A percentile compares a stretch with the other conserved stretches of the same genome.
Evolutionary conservation across 2,888 invertebrate genomes (phyloP).

Genomic region (Spilosoma lubricipeda): DNA sequence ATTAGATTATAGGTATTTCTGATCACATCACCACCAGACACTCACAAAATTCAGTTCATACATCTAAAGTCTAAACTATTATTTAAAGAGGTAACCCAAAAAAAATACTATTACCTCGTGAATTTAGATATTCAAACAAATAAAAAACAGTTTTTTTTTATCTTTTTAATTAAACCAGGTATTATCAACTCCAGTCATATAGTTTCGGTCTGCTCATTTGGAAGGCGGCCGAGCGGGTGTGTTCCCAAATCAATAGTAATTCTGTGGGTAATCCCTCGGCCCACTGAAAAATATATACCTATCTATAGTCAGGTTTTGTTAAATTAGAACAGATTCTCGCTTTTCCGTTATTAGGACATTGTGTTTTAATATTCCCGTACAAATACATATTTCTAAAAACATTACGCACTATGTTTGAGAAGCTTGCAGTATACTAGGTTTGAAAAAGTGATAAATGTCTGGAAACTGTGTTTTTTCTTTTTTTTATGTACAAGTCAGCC

Average conservation of each 20-base stretch:
- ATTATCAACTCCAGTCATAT: slow-evolving; percentile 63
- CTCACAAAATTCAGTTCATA: neutral
- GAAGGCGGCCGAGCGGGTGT: slow-evolving; percentile 80
- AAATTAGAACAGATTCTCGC: slow-evolving; percentile 3
- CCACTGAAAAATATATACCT: slow-evolving; percentile 77
- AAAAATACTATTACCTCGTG: too few species aligned
- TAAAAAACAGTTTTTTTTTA: too few species aligned
- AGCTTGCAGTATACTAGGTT: neutral
- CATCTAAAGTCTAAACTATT: too few species aligned
- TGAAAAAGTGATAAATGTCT: neutral
- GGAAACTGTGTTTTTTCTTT: neutral
- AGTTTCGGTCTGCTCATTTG: slow-evolving; percentile 78
- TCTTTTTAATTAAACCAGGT: slow-evolving; percentile 34
- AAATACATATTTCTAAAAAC: neutral
- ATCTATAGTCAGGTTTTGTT: slow-evolving; percentile 37
- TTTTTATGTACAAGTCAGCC: too few species aligned
- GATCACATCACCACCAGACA: too few species aligned
- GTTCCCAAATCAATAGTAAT: slow-evolving; percentile 85
- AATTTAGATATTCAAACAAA: neutral
- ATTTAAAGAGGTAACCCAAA: too few species aligned
- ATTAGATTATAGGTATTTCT: neutral
- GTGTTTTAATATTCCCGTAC: neutral
- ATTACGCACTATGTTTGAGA: neutral
- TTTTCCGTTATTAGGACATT: neutral
- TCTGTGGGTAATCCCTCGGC: slow-evolving; percentile 79